Percentiles rank a stretch among this genome's conserved stretches.
These are phyloP conservation scores for Tragelaphus buxtoni DNA, from an alignment of 2,113 vertebrate genomes.

Conservation along the genomic window DNA sequence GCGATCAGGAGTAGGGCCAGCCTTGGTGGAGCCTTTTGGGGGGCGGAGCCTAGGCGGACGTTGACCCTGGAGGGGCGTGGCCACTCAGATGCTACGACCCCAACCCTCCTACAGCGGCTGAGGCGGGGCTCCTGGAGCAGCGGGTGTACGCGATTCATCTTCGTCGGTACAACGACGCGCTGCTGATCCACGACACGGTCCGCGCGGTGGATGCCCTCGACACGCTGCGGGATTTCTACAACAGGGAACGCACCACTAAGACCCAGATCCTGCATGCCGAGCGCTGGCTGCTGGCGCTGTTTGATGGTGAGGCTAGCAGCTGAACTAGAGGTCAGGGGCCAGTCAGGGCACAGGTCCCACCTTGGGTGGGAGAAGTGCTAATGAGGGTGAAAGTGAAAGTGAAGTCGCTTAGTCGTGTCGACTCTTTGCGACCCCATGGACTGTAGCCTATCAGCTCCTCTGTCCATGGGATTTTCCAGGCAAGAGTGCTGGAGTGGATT, in stretches of 20 bases:
- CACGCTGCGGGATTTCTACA: conserved; percentile 84
- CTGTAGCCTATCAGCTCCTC: no score
- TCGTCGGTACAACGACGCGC: conserved; percentile 89
- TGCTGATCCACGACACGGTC: conserved; percentile 89
- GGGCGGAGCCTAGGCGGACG: not conserved
- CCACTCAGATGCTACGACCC: fast-evolving
- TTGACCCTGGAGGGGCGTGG: not conserved
- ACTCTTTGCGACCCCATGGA: no score
- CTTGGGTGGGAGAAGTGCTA: not conserved
- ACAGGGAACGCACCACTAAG: not conserved
- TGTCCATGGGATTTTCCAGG: no score
- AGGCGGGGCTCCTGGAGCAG: conserved; percentile 58
- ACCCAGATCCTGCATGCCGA: conserved; percentile 77
- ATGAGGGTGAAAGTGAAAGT: not conserved
- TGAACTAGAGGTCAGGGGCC: not conserved
- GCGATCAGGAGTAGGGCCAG: not conserved
- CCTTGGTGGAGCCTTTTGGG: not conserved
- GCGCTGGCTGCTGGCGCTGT: conserved; percentile 80
- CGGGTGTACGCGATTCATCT: conserved; percentile 88
- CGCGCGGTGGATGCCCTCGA: conserved; percentile 86
- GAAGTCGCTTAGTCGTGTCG: no score
- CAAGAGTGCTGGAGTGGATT: no score
- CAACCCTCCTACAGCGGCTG: conserved; percentile 74
- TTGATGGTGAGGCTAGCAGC: conserved; percentile 78
- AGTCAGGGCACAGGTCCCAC: not conserved